Evolutionary conservation across 2,113 vertebrate genomes (phyloP), one percentile per base, ranked within the genome.

Genomic region (Plestiodon gilberti): DNA sequence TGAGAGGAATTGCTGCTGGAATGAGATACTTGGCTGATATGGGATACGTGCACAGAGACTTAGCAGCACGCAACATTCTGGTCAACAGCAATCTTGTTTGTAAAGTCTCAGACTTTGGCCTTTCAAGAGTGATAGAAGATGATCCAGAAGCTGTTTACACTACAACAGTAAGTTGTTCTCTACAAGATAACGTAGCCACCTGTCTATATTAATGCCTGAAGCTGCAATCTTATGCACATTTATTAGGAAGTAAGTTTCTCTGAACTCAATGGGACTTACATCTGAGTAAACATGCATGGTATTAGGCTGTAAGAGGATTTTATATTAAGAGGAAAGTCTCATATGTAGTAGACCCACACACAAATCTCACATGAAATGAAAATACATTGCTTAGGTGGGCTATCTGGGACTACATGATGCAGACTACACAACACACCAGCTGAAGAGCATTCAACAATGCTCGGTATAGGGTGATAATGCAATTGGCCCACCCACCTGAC

Each of bases 51-150:
- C 99, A 99, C 95, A 97, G 98, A 89, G 98, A 99, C 94, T 97
- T 99, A 89, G 99, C 98, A 8, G 99, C 98, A 6, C 97, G 98
- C 43, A 99, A 99, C 96, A 98, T 99, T 96, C 98, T 99, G 84
- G 98, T 99, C 97, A 99, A 99, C 96, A 99, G 99, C 96, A 99
- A 99, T 95, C 98, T 99, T 85, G 98, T 99, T 91, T 99, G 99
- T 95, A 99, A 99, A 97, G 99, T 99, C 92, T 99, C 99, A 48
- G 99, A 99, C 96, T 99, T 99, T 78, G 99, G 99, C 89, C 97
- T 99, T 94, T 99, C 98, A 85, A 97, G 98, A 96, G 98, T 99
- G 95, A 98, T 99, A 95, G 98, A 99, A 95, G 98, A 99, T 78
- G 99, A 99, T 93, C 98, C 98, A 2, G 98, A 99, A 95, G 98